Base-by-base conservation (phyloP, 1,140 invertebrate species). In the Drosophila mauritiana region DNA sequence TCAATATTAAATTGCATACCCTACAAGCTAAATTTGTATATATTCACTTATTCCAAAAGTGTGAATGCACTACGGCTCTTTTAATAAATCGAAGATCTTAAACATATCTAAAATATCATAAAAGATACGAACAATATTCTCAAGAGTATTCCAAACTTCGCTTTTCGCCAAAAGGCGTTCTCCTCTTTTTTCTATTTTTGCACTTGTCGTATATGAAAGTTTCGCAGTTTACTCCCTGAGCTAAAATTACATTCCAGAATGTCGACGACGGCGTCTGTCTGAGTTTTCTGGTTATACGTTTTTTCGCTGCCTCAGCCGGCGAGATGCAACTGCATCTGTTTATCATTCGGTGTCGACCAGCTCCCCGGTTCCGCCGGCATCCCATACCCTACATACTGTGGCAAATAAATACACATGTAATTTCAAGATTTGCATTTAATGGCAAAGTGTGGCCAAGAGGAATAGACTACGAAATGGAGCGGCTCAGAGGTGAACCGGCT, bases 181-280 rank as follows among this genome's bases (percentile, higher is more conserved):
- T 25, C 8, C 15, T 46, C 15, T 46, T 74, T 72, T 73, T 77
- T 46, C 40, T 34, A 40, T 74, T 74, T 74, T 55, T 73, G 22
- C 69, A 63, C 51, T 73, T 59, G 73, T 45, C 65, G 73, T 63
- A 80, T 61, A 62, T 45, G 84, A 84, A 85, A 74, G 73, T 85
- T 84, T 84, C 48, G 58, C 78, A 79, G 69, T 73, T 82, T 78
- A 73, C 62, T 57, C 77, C 78, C 74, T 59, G 52, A 56, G 73
- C 82, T 85, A 85, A 85, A 85, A 85, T 85, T 86, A 88, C 81
- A 85, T 85, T 85, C 68, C 78, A 74, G 84, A 86, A 78, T 86
- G 81, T 85, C 74, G 79, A 69, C 73, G 68, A 79, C 52, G 75
- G 61, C 76, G 69, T 73, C 76, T 68, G 63, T 67, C 77, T 68